phyloP scores from a whole-genome alignment of 2,797 vertebrate genomes.

The Macrochelys suwanniensis region DNA sequence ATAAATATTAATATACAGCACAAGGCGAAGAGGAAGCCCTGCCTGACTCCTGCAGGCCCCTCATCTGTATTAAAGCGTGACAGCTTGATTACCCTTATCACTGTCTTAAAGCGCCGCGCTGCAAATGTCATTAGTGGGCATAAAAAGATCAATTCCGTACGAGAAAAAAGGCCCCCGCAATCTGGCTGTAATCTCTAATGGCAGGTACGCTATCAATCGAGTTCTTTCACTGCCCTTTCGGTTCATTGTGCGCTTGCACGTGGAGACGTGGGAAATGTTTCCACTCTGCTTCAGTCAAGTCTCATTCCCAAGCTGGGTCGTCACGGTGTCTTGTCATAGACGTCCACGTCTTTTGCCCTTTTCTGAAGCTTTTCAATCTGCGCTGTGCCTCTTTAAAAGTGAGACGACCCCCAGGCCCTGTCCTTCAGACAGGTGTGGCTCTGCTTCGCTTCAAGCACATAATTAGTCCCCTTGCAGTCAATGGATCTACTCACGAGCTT shows the following conservation, averaged over 20 bases:
- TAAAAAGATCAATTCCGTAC: neutral
- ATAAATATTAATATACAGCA: constrained; percentile 9
- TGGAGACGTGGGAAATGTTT: neutral
- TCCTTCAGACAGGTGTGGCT: neutral
- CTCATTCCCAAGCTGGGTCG: neutral
- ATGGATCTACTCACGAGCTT: neutral
- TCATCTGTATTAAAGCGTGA: constrained; percentile 47
- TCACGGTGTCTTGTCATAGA: neutral
- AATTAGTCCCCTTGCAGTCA: neutral
- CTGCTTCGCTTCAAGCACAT: neutral
- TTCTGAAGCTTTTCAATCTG: neutral
- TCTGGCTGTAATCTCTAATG: neutral
- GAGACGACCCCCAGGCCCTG: neutral
- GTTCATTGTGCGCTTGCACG: neutral
- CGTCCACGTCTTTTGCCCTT: neutral
- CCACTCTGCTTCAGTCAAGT: neutral
- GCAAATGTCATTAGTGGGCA: constrained; percentile 45
- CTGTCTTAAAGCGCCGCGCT: constrained; percentile 50
- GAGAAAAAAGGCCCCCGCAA: too few species aligned
- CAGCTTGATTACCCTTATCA: constrained; percentile 60
- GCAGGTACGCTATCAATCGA: neutral
- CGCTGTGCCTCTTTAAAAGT: neutral
- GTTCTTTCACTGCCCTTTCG: neutral
- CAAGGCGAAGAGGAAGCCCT: constrained; percentile 33
- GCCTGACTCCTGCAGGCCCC: neutral